Percentiles rank a stretch among this genome's conserved stretches.
Conservation (phyloP, 1,140 invertebrate species). For the Drosophila hydei region DNA sequence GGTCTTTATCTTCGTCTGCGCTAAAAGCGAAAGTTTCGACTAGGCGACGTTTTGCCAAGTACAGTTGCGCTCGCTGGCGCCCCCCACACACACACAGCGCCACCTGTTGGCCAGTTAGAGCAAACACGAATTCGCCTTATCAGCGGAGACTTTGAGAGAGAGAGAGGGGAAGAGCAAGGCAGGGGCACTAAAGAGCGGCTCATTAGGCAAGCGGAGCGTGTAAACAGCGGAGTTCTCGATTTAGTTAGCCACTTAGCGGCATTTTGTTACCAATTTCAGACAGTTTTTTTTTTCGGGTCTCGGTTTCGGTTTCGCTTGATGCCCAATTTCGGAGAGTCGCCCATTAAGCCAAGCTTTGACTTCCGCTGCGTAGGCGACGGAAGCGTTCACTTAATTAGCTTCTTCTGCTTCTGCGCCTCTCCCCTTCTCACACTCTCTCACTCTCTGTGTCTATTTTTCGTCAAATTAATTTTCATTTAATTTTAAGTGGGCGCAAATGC, state of each 20-base stretch:
- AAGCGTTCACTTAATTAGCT: slow-evolving; percentile 73
- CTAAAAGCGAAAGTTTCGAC: slow-evolving; percentile 2
- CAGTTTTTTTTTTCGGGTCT: slow-evolving; percentile 1
- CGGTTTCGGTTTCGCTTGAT: slow-evolving; percentile 49
- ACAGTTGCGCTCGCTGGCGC: slow-evolving; percentile 16
- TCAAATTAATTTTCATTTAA: slow-evolving; percentile 81
- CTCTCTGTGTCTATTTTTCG: slow-evolving; percentile 45
- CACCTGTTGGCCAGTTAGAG: slow-evolving; percentile 3
- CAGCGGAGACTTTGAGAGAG: background rate
- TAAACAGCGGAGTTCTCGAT: slow-evolving; percentile 74
- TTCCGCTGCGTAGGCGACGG: slow-evolving; percentile 64
- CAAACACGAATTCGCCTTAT: background rate
- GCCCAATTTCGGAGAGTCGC: slow-evolving; percentile 61
- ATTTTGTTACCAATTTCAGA: slow-evolving; percentile 70
- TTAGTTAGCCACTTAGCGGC: slow-evolving; percentile 75
- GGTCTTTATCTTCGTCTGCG: background rate
- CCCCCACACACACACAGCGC: background rate
- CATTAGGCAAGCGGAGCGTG: slow-evolving; percentile 78
- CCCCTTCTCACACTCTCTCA: background rate
- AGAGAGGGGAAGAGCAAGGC: background rate
- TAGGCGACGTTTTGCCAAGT: background rate
- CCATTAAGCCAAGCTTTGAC: slow-evolving; percentile 68
- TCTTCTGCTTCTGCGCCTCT: background rate
- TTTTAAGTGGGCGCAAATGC: slow-evolving; percentile 79
- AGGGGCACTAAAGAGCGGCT: slow-evolving; percentile 15